Evolutionary conservation across 1,140 invertebrate genomes (phyloP).

Genomic region (Probaryconus sp.): DNA sequence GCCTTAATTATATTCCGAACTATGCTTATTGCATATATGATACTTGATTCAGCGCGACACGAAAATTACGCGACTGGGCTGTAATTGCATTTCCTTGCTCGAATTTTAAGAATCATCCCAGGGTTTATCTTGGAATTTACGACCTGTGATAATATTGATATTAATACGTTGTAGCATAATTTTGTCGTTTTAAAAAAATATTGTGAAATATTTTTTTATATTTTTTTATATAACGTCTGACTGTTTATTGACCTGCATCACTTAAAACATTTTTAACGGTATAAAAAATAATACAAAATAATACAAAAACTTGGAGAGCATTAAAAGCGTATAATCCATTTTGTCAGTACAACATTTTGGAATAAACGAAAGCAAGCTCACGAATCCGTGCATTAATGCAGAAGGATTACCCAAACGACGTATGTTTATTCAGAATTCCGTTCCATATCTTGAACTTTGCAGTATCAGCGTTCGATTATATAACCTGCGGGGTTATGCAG

Average conservation of each 20-base stretch:
- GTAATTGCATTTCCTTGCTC: slow-evolving; percentile 36
- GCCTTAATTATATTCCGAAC: slow-evolving; percentile 50
- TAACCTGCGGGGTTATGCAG: slow-evolving; percentile 6
- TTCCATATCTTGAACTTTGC: slow-evolving; percentile 6
- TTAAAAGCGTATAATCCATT: no score
- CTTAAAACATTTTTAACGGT: no score
- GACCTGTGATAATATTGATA: no score
- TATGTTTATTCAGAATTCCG: slow-evolving; percentile 8
- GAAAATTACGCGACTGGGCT: slow-evolving; percentile 33
- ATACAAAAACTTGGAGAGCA: no score
- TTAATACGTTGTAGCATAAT: slow-evolving; percentile 15
- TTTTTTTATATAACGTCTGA: no score
- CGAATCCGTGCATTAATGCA: slow-evolving; percentile 4
- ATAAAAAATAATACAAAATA: no score
- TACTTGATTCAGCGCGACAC: slow-evolving; percentile 44
- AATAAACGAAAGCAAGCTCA: no score
- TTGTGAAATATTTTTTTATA: neutral
- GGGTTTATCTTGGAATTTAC: slow-evolving; percentile 38
- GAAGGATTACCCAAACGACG: slow-evolving; percentile 5
- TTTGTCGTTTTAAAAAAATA: no score
- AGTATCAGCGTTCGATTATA: slow-evolving; percentile 7
- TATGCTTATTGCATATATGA: slow-evolving; percentile 56
- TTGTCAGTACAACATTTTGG: no score
- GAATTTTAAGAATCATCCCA: slow-evolving; percentile 43
- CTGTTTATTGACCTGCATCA: no score